These are phyloP conservation scores for Oscheius sp. DNA, from an alignment of 2,888 invertebrate species.

Conservation along the genomic window DNA sequence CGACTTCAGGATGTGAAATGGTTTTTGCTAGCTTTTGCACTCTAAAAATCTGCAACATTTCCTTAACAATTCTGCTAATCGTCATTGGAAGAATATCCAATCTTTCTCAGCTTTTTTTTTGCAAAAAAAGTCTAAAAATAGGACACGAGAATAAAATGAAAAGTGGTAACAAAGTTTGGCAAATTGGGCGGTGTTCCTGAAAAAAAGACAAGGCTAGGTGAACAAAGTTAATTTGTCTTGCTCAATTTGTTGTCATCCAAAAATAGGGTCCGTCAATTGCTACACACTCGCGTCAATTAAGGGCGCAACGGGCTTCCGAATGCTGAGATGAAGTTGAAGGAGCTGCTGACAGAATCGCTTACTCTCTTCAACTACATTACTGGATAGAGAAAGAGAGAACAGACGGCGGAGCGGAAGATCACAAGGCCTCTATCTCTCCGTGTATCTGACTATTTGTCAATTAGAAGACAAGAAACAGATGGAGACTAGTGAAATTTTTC, in stretches of 20 bases:
- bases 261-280: conserved; percentile 30
- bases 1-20: not conserved
- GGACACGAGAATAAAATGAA: not conserved
- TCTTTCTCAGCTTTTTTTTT: not conserved
- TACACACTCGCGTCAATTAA: conserved; percentile 29
- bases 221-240: conserved; percentile 27
- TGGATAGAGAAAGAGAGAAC: not conserved
- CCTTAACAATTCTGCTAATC: not conserved
- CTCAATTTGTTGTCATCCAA: conserved; percentile 27
- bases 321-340: conserved; percentile 23
- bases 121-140: not conserved
- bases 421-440: not conserved
- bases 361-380: not conserved
- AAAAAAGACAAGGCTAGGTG: not conserved
- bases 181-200: not conserved
- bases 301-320: conserved; percentile 25
- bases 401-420: not conserved
- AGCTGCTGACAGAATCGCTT: conserved; percentile 3
- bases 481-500: not conserved
- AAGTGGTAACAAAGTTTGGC: too few species aligned
- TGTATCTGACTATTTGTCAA: not conserved
- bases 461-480: not conserved
- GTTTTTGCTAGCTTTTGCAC: not conserved
- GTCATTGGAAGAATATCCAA: not conserved
- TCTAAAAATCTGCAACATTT: not conserved